Conservation (phyloP, 2,888 invertebrate species). For the Atethmia centrago region DNA sequence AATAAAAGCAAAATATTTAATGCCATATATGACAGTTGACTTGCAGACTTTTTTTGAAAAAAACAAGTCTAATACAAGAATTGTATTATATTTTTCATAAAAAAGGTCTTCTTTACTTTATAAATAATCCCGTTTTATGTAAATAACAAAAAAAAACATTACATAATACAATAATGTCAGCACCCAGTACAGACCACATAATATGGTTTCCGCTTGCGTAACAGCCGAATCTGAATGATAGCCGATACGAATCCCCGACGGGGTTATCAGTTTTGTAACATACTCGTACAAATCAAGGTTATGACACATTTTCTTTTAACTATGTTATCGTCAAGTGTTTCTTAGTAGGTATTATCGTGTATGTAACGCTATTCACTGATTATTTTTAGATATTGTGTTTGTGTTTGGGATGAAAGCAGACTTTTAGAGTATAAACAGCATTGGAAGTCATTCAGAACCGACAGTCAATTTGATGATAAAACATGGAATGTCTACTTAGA, state of each 20-base stretch:
- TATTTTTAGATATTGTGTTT: slow-evolving; percentile 38
- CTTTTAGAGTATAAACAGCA: neutral
- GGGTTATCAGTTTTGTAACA: slow-evolving; percentile 85
- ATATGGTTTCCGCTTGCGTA: slow-evolving; percentile 81
- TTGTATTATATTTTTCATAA: too few species aligned
- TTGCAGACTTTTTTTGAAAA: neutral
- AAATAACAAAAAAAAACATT: neutral
- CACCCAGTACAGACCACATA: slow-evolving; percentile 36
- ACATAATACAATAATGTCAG: slow-evolving; percentile 29
- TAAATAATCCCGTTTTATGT: neutral
- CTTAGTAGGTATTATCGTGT: slow-evolving; percentile 53
- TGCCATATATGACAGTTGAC: neutral
- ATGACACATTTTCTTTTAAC: slow-evolving; percentile 87
- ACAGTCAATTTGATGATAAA: neutral
- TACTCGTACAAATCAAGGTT: slow-evolving; percentile 82
- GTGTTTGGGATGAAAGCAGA: neutral
- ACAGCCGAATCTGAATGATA: slow-evolving; percentile 82
- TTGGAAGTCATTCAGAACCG: neutral
- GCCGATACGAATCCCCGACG: slow-evolving; percentile 78
- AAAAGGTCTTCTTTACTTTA: too few species aligned
- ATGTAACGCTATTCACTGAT: slow-evolving; percentile 33
- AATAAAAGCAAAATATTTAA: neutral
- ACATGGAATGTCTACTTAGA: too few species aligned
- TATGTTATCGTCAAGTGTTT: slow-evolving; percentile 78
- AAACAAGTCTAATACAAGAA: too few species aligned